Percentiles rank a stretch among this genome's conserved stretches.
These are phyloP conservation scores for Sinocyclocheilus grahami DNA, from an alignment of 2,113 vertebrate species.

Conservation along the genomic window DNA sequence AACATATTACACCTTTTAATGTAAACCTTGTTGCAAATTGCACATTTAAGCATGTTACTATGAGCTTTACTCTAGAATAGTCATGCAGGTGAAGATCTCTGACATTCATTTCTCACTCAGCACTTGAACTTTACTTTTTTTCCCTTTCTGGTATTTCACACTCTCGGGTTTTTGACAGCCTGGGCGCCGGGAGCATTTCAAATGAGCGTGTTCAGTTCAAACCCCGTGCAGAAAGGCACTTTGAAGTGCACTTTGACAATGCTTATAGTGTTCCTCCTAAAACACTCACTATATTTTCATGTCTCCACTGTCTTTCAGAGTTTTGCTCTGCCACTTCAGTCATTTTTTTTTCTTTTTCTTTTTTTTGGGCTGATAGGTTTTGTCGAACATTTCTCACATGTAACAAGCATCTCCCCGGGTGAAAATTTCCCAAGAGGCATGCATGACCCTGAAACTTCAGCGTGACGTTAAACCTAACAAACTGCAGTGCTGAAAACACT, in stretches of 20 bases:
- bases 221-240: constrained; percentile 8
- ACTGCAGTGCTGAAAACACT: constrained; percentile 2
- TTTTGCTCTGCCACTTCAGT: background rate
- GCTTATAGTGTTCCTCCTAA: constrained; percentile 43
- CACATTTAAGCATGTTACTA: background rate
- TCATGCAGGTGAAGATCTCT: constrained; percentile 8
- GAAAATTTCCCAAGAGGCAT: constrained; percentile 9
- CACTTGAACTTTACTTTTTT: background rate
- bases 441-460: constrained; percentile 3
- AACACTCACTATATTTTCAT: constrained; percentile 26
- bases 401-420: background rate
- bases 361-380: background rate
- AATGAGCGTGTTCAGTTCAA: constrained; percentile 15
- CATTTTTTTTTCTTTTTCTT: background rate
- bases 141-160: constrained; percentile 7
- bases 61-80: constrained; percentile 7
- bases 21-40: background rate
- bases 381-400: background rate
- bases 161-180: constrained; percentile 35
- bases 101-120: constrained; percentile 22
- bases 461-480: background rate
- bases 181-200: background rate
- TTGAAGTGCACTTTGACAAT: constrained; percentile 47
- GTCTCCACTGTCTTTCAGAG: constrained; percentile 3
- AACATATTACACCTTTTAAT: background rate